Evolutionary conservation across 1,140 invertebrate species (phyloP), one percentile per base, ranked within the genome.

Genomic region (Plodia interpunctella): DNA sequence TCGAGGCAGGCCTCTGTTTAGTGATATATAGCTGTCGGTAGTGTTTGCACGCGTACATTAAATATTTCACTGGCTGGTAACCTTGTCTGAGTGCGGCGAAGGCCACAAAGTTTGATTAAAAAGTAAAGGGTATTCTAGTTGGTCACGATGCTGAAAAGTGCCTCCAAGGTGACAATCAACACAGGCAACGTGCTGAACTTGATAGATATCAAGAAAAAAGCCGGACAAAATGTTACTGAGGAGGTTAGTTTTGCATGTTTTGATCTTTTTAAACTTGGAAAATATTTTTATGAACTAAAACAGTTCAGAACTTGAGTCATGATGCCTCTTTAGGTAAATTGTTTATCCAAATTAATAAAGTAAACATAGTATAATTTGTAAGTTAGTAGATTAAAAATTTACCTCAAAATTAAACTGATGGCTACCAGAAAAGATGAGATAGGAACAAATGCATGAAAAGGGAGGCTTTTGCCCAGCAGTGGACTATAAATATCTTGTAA

Each of bases 181-280:
- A 97, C 96, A 32, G 96, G 96, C 57, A 97, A 98, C 88, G 95
- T 97, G 65, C 91, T 97, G 30, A 94, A 93, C 68, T 92, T 96
- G 60, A 94, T 95, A 77, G 93, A 96, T 75, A 90, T 96, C 17
- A 96, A 95, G 76, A 95, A 94, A 83, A 96, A 96, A 80, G 93
- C 95, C 56, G 94, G 94, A 65, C 94, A 96, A 78, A 94, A 93
- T 88, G 93, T 96, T 19, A 94, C 93, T 50, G 95, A 97, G 82
- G 96, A 98, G 92, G 96, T 96, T 70, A 76, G 83, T 52, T 53
- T 28, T n/a, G 17, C 21, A 21, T 30, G 21, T 49, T 53, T 25
- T 49, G 19, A 13, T 9, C 21, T 49, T 32, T 32, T 11, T 9
- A 1, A 32, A 3, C 4, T 10, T 32, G 9, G 1, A 32, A 10